A percentile compares a stretch with the other conserved stretches of the same genome.
Conservation (phyloP, 2,797 vertebrate species). For the Protosalanx chinensis region DNA sequence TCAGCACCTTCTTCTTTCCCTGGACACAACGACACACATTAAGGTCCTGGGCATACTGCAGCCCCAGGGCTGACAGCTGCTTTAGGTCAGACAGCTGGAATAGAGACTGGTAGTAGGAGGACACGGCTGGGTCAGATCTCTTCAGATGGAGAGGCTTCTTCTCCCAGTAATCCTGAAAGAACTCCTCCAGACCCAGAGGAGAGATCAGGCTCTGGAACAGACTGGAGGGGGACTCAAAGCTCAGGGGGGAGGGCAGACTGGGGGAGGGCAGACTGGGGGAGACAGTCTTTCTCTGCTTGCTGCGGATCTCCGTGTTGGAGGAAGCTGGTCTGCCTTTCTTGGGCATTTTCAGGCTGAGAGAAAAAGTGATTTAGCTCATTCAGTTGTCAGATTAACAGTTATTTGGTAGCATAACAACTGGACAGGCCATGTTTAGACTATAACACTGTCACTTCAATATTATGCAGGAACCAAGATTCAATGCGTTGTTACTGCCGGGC, state of each 20-base stretch:
- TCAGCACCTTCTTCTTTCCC: conserved; percentile 83
- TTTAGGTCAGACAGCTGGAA: conserved; percentile 82
- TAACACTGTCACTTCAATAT: no score
- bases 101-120: conserved; percentile 76
- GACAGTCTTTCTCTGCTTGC: conserved; percentile 32
- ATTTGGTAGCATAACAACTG: no score
- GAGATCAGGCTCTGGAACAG: conserved; percentile 85
- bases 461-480: no score
- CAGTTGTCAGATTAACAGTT: not conserved
- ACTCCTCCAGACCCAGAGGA: conserved; percentile 73
- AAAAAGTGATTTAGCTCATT: not conserved
- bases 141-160: conserved; percentile 83
- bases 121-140: conserved; percentile 64
- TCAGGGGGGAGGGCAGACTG: conserved; percentile 63
- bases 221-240: conserved; percentile 70
- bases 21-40: conserved; percentile 80
- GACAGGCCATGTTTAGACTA: no score
- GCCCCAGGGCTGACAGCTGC: conserved; percentile 68
- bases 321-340: conserved; percentile 65
- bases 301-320: conserved; percentile 5
- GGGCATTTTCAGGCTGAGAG: conserved; percentile 68
- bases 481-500: no score
- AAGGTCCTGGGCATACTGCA: conserved; percentile 79
- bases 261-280: conserved; percentile 58
- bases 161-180: conserved; percentile 88